Conservation (phyloP, 2,888 invertebrate genomes). For the Lasiommata megera region DNA sequence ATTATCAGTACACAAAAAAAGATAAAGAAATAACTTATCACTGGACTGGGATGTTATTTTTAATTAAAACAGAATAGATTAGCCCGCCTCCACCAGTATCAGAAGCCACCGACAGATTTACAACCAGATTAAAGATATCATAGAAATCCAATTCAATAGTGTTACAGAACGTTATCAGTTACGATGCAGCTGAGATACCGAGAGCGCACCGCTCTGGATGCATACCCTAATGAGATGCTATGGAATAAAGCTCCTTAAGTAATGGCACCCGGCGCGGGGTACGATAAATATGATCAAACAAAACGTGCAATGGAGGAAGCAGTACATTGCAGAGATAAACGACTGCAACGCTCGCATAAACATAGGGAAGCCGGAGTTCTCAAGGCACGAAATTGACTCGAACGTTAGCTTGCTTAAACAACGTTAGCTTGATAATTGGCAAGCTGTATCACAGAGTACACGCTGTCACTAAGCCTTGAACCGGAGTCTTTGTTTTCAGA, state of each 20-base stretch:
- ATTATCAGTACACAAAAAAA: not conserved
- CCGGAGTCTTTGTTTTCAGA: constrained; percentile 69
- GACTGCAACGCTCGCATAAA: constrained; percentile 57
- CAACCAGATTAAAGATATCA: constrained; percentile 39
- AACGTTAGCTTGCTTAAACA: constrained; percentile 60
- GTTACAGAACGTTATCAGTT: constrained; percentile 38
- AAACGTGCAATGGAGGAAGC: constrained; percentile 69
- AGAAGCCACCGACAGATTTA: constrained; percentile 33
- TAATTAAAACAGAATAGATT: constrained; percentile 17
- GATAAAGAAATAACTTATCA: not conserved
- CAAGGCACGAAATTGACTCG: constrained; percentile 61
- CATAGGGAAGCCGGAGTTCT: constrained; percentile 50
- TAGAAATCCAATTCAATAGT: constrained; percentile 34
- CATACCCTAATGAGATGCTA: constrained; percentile 65
- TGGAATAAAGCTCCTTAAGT: constrained; percentile 46
- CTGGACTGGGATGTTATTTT: not conserved
- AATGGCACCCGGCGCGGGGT: constrained; percentile 53
- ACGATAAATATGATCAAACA: constrained; percentile 73
- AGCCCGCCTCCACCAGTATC: constrained; percentile 17
- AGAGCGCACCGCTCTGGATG: constrained; percentile 47
- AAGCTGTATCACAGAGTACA: constrained; percentile 50
- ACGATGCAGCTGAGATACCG: constrained; percentile 46
- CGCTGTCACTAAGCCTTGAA: constrained; percentile 62
- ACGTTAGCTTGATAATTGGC: constrained; percentile 73
- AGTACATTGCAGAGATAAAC: constrained; percentile 71